phyloP scores from a whole-genome alignment of 2,113 vertebrate genomes.

The Callocephalon fimbriatum region DNA sequence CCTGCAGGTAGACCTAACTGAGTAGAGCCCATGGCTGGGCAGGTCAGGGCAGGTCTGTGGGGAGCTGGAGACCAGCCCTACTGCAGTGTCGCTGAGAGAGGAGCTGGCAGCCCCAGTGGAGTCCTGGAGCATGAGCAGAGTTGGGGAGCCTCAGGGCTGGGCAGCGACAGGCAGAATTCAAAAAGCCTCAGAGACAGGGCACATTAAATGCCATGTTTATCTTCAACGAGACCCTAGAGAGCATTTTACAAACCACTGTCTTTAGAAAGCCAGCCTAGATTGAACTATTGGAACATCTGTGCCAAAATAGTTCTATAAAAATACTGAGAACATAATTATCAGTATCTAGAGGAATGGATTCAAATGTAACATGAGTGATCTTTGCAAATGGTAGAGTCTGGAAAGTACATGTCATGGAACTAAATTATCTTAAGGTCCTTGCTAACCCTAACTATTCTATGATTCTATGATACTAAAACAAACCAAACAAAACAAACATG shows the following conservation, averaged over 20 bases:
- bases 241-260: not conserved
- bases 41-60: not conserved
- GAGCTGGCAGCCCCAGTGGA: fast-evolving
- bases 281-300: fast-evolving
- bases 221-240: not conserved
- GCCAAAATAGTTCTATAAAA: not conserved
- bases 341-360: not conserved
- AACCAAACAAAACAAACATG: not conserved
- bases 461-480: not conserved
- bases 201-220: not conserved
- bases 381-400: not conserved
- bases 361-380: not conserved
- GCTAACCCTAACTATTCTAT: not conserved
- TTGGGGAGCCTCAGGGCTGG: not conserved
- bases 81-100: fast-evolving
- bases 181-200: fast-evolving
- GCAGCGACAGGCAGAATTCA: not conserved
- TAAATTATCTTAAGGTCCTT: not conserved
- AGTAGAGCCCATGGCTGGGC: not conserved
- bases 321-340: not conserved
- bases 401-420: not conserved
- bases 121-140: not conserved
- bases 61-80: fast-evolving
- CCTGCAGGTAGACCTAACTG: not conserved
- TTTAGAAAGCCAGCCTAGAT: not conserved